Evolutionary conservation across 2,113 vertebrate species (phyloP).

Genomic region (Camelus dromedarius): DNA sequence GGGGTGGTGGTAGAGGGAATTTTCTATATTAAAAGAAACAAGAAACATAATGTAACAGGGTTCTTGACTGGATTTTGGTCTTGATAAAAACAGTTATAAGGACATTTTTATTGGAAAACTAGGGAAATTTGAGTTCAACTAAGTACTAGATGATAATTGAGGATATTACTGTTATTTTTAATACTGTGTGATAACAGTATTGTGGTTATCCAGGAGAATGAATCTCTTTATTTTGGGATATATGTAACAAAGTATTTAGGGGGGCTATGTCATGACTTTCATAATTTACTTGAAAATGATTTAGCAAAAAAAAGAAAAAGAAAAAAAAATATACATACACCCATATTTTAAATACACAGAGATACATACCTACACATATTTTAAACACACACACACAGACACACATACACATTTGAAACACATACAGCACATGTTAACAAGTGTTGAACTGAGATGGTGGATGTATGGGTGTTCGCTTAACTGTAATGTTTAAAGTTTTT

Average conservation of each 20-base stretch:
- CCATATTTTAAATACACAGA: not conserved
- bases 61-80: not conserved
- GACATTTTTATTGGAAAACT: constrained; percentile 16
- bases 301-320: constrained; percentile 3
- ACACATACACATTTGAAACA: not conserved
- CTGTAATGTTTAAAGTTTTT: constrained; percentile 36
- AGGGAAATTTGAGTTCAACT: constrained; percentile 2
- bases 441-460: not conserved
- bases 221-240: not conserved
- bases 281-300: constrained; percentile 55
- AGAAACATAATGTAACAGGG: not conserved
- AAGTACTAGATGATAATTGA: not conserved
- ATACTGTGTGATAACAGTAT: constrained; percentile 1
- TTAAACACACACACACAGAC: not conserved
- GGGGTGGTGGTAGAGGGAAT: not conserved
- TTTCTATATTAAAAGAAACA: constrained; percentile 25
- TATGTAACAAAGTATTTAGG: not conserved
- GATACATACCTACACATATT: not conserved
- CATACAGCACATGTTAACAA: not conserved
- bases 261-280: not conserved
- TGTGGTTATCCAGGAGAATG: not conserved
- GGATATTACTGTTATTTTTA: not conserved
- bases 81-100: constrained; percentile 37
- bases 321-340: not conserved
- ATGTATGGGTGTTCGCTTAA: not conserved